Conservation (phyloP, 2,113 vertebrate species). For the Tapirus terrestris region DNA sequence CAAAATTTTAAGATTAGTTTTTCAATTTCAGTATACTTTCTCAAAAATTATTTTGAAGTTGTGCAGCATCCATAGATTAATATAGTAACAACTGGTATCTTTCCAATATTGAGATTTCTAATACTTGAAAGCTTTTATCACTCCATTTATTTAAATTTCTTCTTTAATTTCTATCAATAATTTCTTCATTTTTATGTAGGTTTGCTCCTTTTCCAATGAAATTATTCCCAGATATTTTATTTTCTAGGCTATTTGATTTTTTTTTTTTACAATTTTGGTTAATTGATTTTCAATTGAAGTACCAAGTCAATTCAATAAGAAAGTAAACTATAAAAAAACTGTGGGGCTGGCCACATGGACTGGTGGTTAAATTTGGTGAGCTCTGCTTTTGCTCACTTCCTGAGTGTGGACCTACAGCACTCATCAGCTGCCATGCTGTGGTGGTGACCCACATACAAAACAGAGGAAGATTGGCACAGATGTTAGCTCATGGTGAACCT, state of each 20-base stretch:
- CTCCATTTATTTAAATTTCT: background rate
- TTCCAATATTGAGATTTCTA: background rate
- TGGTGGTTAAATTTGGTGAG: too few species aligned
- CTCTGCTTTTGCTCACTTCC: too few species aligned
- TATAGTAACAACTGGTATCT: background rate
- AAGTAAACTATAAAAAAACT: background rate
- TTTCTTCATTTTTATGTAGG: background rate
- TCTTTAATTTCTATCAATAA: background rate
- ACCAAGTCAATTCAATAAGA: background rate
- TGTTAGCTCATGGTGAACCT: too few species aligned
- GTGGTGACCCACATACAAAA: too few species aligned
- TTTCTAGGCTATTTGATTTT: background rate
- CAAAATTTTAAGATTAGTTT: background rate
- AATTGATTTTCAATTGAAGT: background rate
- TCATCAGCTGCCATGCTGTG: too few species aligned
- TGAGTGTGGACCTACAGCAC: too few species aligned
- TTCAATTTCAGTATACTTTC: background rate
- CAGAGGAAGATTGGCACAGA: too few species aligned
- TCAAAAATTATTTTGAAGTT: background rate
- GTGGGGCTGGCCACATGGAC: too few species aligned
- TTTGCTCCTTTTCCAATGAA: background rate
- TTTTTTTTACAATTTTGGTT: background rate
- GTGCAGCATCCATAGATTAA: background rate
- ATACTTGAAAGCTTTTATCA: background rate
- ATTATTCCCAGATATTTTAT: background rate